Base-by-base conservation (phyloP, 2,113 vertebrate species). In the Mohoua ochrocephala region DNA sequence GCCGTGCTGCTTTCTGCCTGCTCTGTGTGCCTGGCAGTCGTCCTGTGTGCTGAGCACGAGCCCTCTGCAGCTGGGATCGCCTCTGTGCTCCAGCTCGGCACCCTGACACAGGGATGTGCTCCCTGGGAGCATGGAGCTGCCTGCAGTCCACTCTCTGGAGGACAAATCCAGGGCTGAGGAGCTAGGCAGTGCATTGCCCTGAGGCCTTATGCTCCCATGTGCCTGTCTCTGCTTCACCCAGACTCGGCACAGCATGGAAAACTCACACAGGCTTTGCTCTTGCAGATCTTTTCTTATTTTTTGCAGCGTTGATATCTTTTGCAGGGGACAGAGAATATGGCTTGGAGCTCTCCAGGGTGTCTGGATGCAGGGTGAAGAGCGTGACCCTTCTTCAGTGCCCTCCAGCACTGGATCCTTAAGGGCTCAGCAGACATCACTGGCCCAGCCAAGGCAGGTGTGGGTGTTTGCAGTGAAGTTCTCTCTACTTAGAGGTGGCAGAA, bases 21-120 rank as follows among this genome's bases (percentile, higher is more conserved):
- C 30, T 59, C 73, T 9, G 7, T 24, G 50, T 1, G 21, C 54
- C 63, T 65, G 13, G 21, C 60, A 14, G 12, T 54, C 80, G 53
- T 44, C 10, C 17, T 9, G 17, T 56, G 11, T 13, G 28, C 68
- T 54, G 68, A 37, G 9, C 31, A 44, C 1, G 1, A 24, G 8
- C 41, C 20, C n/a, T 49, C 20, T 60, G 70, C 3, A 2, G 9
- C 56, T 24, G n/a, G 69, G 63, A 7, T 57, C 7, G 3, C 23
- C 33, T 28, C 31, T 49, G 81, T 56, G 59, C 61, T 69, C 19
- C 0, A 0, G n/a, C 57, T 41, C 17, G 6, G 67, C 22, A 10
- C 50, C 28, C 31, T 37, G n/a, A 9, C 27, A 0, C 0, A 28
- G 50, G 52, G 41, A 9, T 35, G 31, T 8, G n/a, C 59, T 31